Conservation (phyloP, 2,113 vertebrate genomes). For the Xyrauchen texanus region DNA sequence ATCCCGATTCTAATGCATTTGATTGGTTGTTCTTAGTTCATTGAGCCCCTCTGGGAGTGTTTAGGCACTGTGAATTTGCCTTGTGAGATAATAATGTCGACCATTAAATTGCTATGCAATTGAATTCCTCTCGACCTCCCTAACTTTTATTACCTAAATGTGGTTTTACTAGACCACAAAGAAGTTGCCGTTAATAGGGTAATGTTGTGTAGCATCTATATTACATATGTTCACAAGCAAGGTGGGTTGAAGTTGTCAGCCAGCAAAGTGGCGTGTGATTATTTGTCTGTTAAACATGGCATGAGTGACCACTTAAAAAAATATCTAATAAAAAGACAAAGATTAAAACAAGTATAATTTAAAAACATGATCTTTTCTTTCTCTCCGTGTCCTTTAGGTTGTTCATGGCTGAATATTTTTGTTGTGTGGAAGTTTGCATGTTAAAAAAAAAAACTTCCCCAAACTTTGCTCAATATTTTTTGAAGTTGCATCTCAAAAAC, state of each 20-base stretch:
- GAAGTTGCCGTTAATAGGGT: slow-evolving; percentile 33
- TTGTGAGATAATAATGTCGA: slow-evolving; percentile 77
- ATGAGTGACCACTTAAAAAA: slow-evolving; percentile 42
- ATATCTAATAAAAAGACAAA: slow-evolving; percentile 42
- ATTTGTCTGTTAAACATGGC: slow-evolving; percentile 47
- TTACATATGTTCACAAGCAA: slow-evolving; percentile 37
- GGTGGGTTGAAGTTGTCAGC: slow-evolving; percentile 15
- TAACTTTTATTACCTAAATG: slow-evolving; percentile 60
- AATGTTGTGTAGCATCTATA: slow-evolving; percentile 47
- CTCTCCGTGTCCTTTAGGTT: slow-evolving; percentile 35
- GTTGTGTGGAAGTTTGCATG: slow-evolving; percentile 41
- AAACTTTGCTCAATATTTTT: slow-evolving; percentile 6
- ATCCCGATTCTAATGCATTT: slow-evolving; percentile 24
- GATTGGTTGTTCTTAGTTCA: slow-evolving; percentile 38
- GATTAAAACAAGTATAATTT: slow-evolving; percentile 36
- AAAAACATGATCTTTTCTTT: slow-evolving; percentile 40
- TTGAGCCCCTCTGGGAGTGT: slow-evolving; percentile 34
- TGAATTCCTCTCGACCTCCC: slow-evolving; percentile 79
- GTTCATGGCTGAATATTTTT: slow-evolving; percentile 48
- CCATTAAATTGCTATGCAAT: slow-evolving; percentile 85
- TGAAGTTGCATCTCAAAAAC: slow-evolving; percentile 3
- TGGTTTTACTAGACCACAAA: slow-evolving; percentile 24
- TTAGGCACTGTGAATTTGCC: slow-evolving; percentile 52
- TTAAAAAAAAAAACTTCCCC: slow-evolving; percentile 30
- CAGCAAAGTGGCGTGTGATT: slow-evolving; percentile 35